Evolutionary conservation across 2,888 invertebrate species (phyloP), one percentile per base, ranked within the genome.

Genomic region (Oscheius onirici): DNA sequence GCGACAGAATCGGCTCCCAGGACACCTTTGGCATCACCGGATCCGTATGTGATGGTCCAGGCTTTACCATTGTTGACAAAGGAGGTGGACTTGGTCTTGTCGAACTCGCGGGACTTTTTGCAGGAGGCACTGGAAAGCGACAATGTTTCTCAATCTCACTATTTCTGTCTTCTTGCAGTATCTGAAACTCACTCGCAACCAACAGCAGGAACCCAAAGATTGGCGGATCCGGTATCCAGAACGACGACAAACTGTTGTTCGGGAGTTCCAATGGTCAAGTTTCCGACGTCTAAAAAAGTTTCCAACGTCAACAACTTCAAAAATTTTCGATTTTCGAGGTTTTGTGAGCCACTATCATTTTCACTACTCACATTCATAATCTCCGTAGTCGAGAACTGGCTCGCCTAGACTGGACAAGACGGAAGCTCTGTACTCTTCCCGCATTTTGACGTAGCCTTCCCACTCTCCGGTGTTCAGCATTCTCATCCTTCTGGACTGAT

Each of bases 31-130:
- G 97, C 91, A 77, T 75, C 74, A 79, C 97, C 99, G 74, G 94
- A 93, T 70, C 97, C 97, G 90, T 99, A 99, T 80, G 92, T 92
- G 87, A 99, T 97, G 68, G 91, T 92, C 89, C 97, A 96, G 72
- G 91, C 90, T 0, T 95, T 95, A 78, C 95, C 97, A 90, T 97
- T 96, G 83, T 91, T 90, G 83, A 90, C 89, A 90, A 95, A 99
- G 0, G 93, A 91, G 20, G 90, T 90, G 0, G 97, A 97, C 88
- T 92, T 92, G 71, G 88, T 90, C 85, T 93, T 93, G 90, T 97
- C 93, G 89, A 97, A 99, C 90, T 96, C 97, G 89, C 94, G 46
- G 72, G 79, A 79, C 20, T 41, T 41, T 15, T 41, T 61, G 61
- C 61, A 61, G 17, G 68, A 68, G 57, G 28, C n/a, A 28, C 34